Evolutionary conservation across 23 tunicate genomes (phyloP).

Genomic region (Clavelina lepadiformis): DNA sequence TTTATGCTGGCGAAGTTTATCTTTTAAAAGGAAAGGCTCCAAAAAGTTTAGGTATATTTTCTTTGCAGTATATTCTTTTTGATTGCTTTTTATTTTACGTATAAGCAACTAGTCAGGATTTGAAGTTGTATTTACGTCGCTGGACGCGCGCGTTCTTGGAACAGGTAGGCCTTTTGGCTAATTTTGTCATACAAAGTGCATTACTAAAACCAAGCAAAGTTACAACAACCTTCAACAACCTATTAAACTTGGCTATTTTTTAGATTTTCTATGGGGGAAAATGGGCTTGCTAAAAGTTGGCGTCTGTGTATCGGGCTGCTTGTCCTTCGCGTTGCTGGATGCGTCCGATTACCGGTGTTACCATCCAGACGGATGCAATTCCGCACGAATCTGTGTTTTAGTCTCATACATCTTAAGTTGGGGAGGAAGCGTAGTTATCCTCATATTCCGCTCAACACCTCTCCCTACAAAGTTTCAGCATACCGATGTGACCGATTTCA

Average conservation of each 20-base stretch:
- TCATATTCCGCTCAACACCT: slow-evolving; percentile 14
- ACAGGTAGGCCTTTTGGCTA: no score
- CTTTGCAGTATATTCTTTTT: no score
- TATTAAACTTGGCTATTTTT: slow-evolving; percentile 1
- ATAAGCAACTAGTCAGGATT: no score
- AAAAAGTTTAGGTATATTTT: no score
- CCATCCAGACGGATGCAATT: slow-evolving; percentile 28
- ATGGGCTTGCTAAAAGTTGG: slow-evolving; percentile 13
- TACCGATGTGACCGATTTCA: slow-evolving; percentile 13
- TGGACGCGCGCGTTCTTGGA: no score
- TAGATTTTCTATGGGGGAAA: slow-evolving; percentile 25
- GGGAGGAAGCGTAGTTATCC: slow-evolving; percentile 22
- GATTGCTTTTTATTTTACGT: no score
- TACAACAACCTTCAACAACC: no score
- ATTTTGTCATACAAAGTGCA: no score
- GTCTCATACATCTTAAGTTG: slow-evolving; percentile 38
- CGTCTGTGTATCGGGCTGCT: slow-evolving; percentile 7
- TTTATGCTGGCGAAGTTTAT: no score
- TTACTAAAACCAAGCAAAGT: no score
- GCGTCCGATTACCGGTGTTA: slow-evolving; percentile 11
- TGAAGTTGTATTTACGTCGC: no score
- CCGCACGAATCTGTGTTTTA: slow-evolving; percentile 25
- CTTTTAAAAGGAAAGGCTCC: no score
- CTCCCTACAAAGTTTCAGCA: slow-evolving; percentile 10
- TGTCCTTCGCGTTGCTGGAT: neutral